Percentiles rank a stretch among this genome's conserved stretches.
phyloP scores from a whole-genome alignment of 2,797 vertebrate species.

The Ficedula albicollis region DNA sequence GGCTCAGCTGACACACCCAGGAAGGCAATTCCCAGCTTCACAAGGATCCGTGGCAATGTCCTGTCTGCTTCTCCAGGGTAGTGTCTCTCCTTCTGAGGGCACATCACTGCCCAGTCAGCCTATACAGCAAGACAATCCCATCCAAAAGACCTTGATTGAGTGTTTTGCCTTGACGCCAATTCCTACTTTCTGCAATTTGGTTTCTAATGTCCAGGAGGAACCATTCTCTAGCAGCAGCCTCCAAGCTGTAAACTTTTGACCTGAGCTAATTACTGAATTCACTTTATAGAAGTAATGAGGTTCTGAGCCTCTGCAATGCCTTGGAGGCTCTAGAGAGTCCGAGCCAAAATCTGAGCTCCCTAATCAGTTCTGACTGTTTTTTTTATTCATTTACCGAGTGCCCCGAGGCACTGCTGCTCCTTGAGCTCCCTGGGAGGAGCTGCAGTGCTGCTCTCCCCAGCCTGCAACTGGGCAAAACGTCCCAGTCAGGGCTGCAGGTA shows the following conservation, averaged over 20 bases:
- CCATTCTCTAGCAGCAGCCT: neutral
- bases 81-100: neutral
- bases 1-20: neutral
- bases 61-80: neutral
- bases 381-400: constrained; percentile 49
- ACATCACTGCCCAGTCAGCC: neutral
- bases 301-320: constrained; percentile 59
- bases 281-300: constrained; percentile 66
- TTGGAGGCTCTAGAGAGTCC: constrained; percentile 52
- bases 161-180: neutral
- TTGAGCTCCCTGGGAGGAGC: constrained; percentile 27
- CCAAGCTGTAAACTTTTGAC: constrained; percentile 70
- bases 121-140: neutral
- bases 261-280: constrained; percentile 66
- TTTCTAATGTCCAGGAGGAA: neutral
- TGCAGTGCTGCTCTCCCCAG: neutral
- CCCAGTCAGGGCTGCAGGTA: neutral
- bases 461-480: neutral
- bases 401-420: constrained; percentile 41
- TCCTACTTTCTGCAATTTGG: neutral
- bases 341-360: constrained; percentile 66
- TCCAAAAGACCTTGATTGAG: neutral
- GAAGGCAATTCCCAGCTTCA: neutral
- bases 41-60: neutral
- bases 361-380: constrained; percentile 64